Evolutionary conservation across 2,888 invertebrate species (phyloP).

Genomic region (Acronicta psi): DNA sequence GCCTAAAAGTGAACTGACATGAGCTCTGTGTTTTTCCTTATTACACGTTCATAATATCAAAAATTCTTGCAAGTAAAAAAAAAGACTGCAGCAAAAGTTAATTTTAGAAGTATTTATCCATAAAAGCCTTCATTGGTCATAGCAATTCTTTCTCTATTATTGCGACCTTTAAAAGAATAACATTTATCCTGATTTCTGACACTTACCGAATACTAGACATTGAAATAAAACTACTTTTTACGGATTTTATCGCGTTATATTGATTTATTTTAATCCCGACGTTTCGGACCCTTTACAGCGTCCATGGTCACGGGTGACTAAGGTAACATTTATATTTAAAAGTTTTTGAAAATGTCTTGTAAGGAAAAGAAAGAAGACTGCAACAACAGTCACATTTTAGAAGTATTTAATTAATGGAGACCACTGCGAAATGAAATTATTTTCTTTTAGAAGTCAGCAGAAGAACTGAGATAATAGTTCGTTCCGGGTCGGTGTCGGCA

Average conservation of each 20-base stretch:
- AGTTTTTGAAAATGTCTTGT: slow-evolving; percentile 44
- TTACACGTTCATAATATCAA: slow-evolving; percentile 37
- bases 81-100: slow-evolving; percentile 60
- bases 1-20: slow-evolving; percentile 44
- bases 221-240: no score
- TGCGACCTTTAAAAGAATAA: no score
- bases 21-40: slow-evolving; percentile 35
- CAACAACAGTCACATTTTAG: slow-evolving; percentile 63
- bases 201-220: no score
- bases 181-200: no score
- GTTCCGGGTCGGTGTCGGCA: slow-evolving; percentile 40
- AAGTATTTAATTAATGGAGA: slow-evolving; percentile 73
- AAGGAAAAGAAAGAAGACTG: slow-evolving; percentile 59
- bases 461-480: slow-evolving; percentile 68
- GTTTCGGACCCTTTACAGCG: no score
- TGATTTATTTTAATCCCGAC: no score
- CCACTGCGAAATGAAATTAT: slow-evolving; percentile 68
- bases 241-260: no score
- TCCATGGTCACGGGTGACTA: no score
- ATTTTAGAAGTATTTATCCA: slow-evolving; percentile 71
- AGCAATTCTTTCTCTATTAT: no score
- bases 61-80: slow-evolving; percentile 53
- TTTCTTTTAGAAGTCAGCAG: slow-evolving; percentile 59
- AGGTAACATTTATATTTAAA: no score
- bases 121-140: no score